Conservation (phyloP, 2,888 invertebrate genomes). For the Eudasyphora cyanicolor region DNA sequence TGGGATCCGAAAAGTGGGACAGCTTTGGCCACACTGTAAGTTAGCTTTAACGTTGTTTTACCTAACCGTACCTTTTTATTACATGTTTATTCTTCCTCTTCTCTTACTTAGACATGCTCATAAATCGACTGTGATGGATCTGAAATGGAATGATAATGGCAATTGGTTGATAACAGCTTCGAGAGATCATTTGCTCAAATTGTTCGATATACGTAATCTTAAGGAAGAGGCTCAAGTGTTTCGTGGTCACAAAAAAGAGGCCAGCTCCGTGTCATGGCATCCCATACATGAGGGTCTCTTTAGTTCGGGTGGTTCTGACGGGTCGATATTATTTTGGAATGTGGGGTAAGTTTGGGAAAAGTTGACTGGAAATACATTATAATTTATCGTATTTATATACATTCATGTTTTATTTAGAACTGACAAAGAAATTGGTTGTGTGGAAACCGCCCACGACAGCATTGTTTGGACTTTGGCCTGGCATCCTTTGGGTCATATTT, state of each 20-base stretch:
- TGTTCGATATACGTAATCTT: conserved; percentile 98
- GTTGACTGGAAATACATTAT: background rate
- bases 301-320: conserved; percentile 99
- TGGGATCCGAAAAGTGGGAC: conserved; percentile 99
- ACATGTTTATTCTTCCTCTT: conserved; percentile 12
- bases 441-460: conserved; percentile 99
- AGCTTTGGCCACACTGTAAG: conserved; percentile 95
- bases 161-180: conserved; percentile 99
- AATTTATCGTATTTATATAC: conserved; percentile 16
- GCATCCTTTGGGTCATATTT: conserved; percentile 99
- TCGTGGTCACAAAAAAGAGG: conserved; percentile 99
- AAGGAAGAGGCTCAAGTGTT: conserved; percentile 98
- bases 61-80: no score
- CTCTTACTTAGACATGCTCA: conserved; percentile 98
- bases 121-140: conserved; percentile 99
- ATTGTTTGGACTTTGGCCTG: conserved; percentile 99
- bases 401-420: conserved; percentile 82
- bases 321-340: conserved; percentile 99
- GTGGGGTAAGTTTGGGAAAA: conserved; percentile 86
- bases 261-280: conserved; percentile 98
- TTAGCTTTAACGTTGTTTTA: conserved; percentile 70
- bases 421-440: conserved; percentile 98
- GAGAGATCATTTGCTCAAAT: conserved; percentile 96
- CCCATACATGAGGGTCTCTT: conserved; percentile 98
- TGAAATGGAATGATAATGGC: conserved; percentile 99